Evolutionary conservation across 2,113 vertebrate genomes (phyloP), one percentile per base, ranked within the genome.

Genomic region (Panurus biarmicus): DNA sequence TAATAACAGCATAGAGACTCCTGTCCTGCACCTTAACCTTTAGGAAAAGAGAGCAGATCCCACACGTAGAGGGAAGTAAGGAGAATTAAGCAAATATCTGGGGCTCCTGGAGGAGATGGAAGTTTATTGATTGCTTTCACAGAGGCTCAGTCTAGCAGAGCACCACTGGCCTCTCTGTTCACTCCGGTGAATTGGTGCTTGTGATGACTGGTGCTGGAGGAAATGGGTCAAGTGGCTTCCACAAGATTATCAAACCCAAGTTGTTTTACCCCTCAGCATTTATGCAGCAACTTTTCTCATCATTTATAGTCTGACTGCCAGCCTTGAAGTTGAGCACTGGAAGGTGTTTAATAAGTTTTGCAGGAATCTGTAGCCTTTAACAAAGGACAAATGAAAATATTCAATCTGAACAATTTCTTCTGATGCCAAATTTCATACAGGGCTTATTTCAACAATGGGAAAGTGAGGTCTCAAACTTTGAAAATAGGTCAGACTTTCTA

Each of bases 11-110:
- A 70, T 60, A 74, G 40, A 97, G 97, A 85, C 90, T 97, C 95
- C 96, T 97, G 95, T 93, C 95, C 91, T n/a, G 45, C 40, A 90
- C 95, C 96, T 94, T 97, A 94, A 97, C 95, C 96, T 97, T 96
- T 93, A 95, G 91, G 94, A 93, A 84, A 87, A 96, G 54, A 86
- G 86, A 95, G 78, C 36, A 23, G 75, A 48, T 94, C 87, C 57
- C 64, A 87, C 38, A 40, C 62, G 77, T 42, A 81, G n/a, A 69
- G 44, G 72, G 80, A 81, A 96, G 87, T 78, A 94, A 90, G 95
- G 96, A 96, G 95, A 97, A 98, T 98, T 98, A 98, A 97, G 97
- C 93, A 98, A 98, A 98, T 98, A 70, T 86, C 58, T 89, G 47
- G 48, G 57, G 73, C 91, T 97, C 93, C 83, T 88, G 90, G 60